Evolutionary conservation across 1,140 invertebrate species (phyloP), one percentile per base, ranked within the genome.

Genomic region (Diachasmimorpha longicaudata): DNA sequence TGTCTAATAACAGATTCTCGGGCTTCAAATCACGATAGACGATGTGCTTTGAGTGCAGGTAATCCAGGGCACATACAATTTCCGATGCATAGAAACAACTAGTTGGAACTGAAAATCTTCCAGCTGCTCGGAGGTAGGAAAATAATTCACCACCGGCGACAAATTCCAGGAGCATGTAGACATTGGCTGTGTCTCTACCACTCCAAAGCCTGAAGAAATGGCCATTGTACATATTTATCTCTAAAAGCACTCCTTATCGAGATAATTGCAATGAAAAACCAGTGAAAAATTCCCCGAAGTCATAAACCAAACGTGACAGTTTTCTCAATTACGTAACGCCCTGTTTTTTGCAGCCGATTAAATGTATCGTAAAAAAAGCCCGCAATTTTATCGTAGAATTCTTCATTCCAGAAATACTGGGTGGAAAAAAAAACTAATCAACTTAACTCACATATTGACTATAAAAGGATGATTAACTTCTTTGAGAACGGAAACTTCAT

Each of bases 101-200:
- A 78, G 96, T 96, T 77, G 91, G 91, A 80, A 93, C 94, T 80
- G 93, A 94, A 88, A 99, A 99, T 84, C 94, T 91, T 78, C 96
- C 96, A n/a, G 95, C 94, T 85, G 96, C 97, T 71, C 97, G 92
- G 48, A 99, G 90, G 88, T 99, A 99, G 1, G 97, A 96, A 86
- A 99, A 99, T 5, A 99, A 90, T 89, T 99, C 98, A 9, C 98
- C 98, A 9, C 98, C 98, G 75, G 94, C 94, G 0, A 97, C 95
- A 87, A 97, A 99, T 86, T 99, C 98, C 83, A 99, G 94, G 19
- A 99, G 90, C 97, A 96, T 94, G 89, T 98, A 99, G 14, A 98
- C 92, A 86, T 96, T 96, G 23, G 92, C 92, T 67, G 95, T 92
- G 84, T 98, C 97, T 82, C 96, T 94, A 77, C 94, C 93, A 79